These are phyloP conservation scores for Peromyscus eremicus DNA, from an alignment of 2,797 vertebrate genomes.

Conservation along the genomic window DNA sequence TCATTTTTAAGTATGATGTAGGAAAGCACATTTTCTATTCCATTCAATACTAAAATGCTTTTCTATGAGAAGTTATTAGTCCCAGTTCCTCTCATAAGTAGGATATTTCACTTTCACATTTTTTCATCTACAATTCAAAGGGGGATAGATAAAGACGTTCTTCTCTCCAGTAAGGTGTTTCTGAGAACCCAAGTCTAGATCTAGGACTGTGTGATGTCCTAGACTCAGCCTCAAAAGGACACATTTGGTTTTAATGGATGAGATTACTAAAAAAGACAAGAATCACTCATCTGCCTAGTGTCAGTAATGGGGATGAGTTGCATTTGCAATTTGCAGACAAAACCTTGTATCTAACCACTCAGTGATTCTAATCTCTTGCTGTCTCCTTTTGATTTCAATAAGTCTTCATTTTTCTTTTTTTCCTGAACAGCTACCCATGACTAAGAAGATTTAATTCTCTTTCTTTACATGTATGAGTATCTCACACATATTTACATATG, in stretches of 20 bases:
- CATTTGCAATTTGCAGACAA: slow-evolving; percentile 63
- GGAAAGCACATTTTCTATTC: slow-evolving; percentile 45
- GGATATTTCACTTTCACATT: slow-evolving; percentile 18
- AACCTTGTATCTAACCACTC: slow-evolving; percentile 61
- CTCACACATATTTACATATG: slow-evolving; percentile 7
- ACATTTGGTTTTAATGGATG: background rate
- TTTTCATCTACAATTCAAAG: background rate
- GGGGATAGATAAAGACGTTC: background rate
- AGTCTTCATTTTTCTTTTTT: slow-evolving; percentile 61
- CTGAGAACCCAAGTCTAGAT: background rate
- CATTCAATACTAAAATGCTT: background rate
- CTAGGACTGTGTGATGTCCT: background rate
- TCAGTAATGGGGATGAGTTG: background rate
- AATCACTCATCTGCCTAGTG: slow-evolving; percentile 16
- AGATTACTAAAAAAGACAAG: slow-evolving; percentile 11
- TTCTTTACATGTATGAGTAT: background rate
- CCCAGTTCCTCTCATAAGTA: background rate
- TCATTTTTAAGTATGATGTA: slow-evolving; percentile 43
- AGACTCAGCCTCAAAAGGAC: background rate
- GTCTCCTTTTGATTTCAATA: slow-evolving; percentile 71
- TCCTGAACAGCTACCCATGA: slow-evolving; percentile 71
- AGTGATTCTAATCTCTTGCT: slow-evolving; percentile 70
- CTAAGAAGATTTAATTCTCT: slow-evolving; percentile 76
- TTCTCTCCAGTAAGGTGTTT: background rate
- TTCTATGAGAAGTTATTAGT: background rate